Conservation (phyloP, 2,797 vertebrate genomes). For the Tokudaia muenninki region DNA sequence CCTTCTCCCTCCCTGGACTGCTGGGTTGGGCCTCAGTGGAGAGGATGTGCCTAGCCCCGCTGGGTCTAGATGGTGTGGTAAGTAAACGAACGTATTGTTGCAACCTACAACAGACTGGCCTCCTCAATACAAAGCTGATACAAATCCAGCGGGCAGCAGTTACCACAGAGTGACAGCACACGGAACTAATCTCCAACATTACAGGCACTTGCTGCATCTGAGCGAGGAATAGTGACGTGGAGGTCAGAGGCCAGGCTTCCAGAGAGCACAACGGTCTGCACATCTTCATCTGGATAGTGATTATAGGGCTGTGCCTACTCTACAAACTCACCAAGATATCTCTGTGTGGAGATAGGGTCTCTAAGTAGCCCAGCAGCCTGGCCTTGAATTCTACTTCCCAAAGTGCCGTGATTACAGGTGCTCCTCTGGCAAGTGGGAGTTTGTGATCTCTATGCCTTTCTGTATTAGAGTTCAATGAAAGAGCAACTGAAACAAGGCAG, state of each 20-base stretch:
- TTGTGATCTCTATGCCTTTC: neutral
- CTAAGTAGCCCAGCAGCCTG: neutral
- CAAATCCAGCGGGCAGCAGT: neutral
- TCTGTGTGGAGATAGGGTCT: neutral
- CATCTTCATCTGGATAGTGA: conserved; percentile 7
- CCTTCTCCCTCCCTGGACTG: neutral
- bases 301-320: neutral
- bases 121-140: conserved; percentile 39
- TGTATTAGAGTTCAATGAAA: conserved; percentile 33
- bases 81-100: conserved; percentile 11
- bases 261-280: neutral
- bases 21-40: neutral
- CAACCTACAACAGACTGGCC: neutral
- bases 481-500: conserved; percentile 34
- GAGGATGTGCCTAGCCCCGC: too few relatives aligned
- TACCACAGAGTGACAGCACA: neutral
- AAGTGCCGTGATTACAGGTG: neutral
- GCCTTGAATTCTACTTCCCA: neutral
- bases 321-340: conserved; percentile 18
- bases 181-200: neutral
- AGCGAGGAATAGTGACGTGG: neutral
- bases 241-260: neutral
- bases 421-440: neutral
- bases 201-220: neutral
- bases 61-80: neutral